These are phyloP conservation scores for Danaus melanippus DNA, from an alignment of 1,140 invertebrate species.

Conservation along the genomic window DNA sequence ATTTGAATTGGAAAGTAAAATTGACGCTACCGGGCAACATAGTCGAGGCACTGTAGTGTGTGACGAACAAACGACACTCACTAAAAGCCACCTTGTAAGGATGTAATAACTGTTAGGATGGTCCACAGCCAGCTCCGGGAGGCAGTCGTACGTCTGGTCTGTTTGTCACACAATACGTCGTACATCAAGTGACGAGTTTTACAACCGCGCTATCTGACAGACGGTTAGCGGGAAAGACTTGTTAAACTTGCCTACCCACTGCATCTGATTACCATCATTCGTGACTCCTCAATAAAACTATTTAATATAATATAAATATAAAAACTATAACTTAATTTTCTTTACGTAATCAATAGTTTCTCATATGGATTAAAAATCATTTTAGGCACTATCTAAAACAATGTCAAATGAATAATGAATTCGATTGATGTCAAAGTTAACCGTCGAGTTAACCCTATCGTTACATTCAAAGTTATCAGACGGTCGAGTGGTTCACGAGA, in stretches of 20 bases:
- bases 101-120: no score
- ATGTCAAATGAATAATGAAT: no score
- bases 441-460: slow-evolving; percentile 16
- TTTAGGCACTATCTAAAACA: no score
- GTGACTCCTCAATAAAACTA: no score
- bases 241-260: not conserved
- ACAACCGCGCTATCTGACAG: slow-evolving; percentile 14
- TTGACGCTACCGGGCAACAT: slow-evolving; percentile 46
- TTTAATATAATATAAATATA: no score
- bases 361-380: no score
- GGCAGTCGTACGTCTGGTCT: slow-evolving; percentile 7
- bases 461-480: slow-evolving; percentile 24
- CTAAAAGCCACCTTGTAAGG: no score
- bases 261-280: no score
- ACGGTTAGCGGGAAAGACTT: slow-evolving; percentile 13
- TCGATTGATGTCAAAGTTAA: slow-evolving; percentile 1
- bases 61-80: slow-evolving; percentile 4
- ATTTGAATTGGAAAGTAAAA: slow-evolving; percentile 52
- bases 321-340: no score
- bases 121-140: no score
- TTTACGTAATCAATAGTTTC: no score
- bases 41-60: slow-evolving; percentile 24
- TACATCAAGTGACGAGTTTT: slow-evolving; percentile 18
- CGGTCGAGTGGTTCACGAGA: slow-evolving; percentile 45
- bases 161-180: slow-evolving; percentile 16